phyloP scores from a whole-genome alignment of 1,140 invertebrate species.

The Ectropis grisescens region DNA sequence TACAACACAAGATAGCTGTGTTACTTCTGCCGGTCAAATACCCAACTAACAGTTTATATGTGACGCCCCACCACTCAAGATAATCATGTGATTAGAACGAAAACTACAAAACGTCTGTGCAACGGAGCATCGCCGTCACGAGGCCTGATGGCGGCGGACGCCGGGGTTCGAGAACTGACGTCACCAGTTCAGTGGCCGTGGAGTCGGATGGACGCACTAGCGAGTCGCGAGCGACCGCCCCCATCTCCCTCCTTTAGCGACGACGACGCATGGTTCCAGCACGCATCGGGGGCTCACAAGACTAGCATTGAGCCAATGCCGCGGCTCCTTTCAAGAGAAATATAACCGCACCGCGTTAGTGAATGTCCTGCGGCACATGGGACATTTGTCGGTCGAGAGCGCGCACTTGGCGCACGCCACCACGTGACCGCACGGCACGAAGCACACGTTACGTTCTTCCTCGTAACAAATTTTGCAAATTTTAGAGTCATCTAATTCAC shows the following conservation, averaged over 20 bases:
- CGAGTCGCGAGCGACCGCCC: no score
- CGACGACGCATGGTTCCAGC: slow-evolving; percentile 52
- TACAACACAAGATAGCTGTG: slow-evolving; percentile 17
- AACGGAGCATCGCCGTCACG: no score
- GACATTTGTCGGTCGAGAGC: slow-evolving; percentile 76
- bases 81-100: no score
- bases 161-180: no score
- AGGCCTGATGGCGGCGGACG: no score
- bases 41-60: no score
- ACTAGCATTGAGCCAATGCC: slow-evolving; percentile 40
- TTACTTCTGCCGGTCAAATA: no score
- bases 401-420: slow-evolving; percentile 91
- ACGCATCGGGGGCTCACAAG: slow-evolving; percentile 31
- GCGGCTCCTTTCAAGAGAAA: slow-evolving; percentile 50
- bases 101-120: slow-evolving; percentile 19
- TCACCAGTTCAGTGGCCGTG: no score
- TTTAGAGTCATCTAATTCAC: slow-evolving; percentile 49
- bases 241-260: no score
- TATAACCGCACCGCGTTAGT: slow-evolving; percentile 55
- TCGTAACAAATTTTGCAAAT: slow-evolving; percentile 78
- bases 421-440: slow-evolving; percentile 89
- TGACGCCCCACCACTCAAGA: no score
- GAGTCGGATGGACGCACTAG: no score
- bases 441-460: slow-evolving; percentile 86
- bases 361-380: slow-evolving; percentile 83